These are phyloP conservation scores for Neuroterus valhalla DNA, from an alignment of 1,140 invertebrate species.

Conservation along the genomic window DNA sequence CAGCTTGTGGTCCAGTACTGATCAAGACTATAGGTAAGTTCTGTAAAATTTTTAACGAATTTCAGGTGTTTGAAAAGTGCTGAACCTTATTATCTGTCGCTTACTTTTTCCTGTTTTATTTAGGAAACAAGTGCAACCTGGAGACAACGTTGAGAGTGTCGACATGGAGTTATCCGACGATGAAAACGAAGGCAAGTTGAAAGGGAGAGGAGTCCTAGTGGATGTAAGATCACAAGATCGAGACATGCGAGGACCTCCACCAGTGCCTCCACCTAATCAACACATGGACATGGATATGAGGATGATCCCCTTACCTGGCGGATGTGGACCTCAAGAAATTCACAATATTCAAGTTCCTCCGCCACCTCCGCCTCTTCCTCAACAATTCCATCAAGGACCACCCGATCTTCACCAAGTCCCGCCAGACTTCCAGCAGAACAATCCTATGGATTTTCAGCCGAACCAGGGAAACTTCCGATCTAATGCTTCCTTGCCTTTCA, in stretches of 20 bases:
- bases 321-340: slow-evolving; percentile 28
- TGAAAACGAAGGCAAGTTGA: slow-evolving; percentile 73
- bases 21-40: slow-evolving; percentile 71
- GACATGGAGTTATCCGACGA: slow-evolving; percentile 84
- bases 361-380: slow-evolving; percentile 61
- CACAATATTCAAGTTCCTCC: slow-evolving; percentile 36
- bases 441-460: slow-evolving; percentile 57
- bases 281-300: slow-evolving; percentile 71
- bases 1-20: slow-evolving; percentile 66
- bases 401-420: slow-evolving; percentile 60
- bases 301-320: slow-evolving; percentile 63
- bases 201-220: slow-evolving; percentile 65
- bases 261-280: slow-evolving; percentile 39
- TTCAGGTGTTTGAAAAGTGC: no score
- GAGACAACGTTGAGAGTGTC: slow-evolving; percentile 80
- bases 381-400: slow-evolving; percentile 58
- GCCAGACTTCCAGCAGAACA: slow-evolving; percentile 57
- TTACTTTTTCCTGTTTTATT: no score
- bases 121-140: slow-evolving; percentile 72
- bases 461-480: slow-evolving; percentile 43
- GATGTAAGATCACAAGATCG: slow-evolving; percentile 70
- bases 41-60: slow-evolving; percentile 35
- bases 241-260: slow-evolving; percentile 59
- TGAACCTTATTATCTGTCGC: no score
- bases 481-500: not conserved